Evolutionary conservation across 2,113 vertebrate species (phyloP), one percentile per base, ranked within the genome.

Genomic region (Stegastes partitus): DNA sequence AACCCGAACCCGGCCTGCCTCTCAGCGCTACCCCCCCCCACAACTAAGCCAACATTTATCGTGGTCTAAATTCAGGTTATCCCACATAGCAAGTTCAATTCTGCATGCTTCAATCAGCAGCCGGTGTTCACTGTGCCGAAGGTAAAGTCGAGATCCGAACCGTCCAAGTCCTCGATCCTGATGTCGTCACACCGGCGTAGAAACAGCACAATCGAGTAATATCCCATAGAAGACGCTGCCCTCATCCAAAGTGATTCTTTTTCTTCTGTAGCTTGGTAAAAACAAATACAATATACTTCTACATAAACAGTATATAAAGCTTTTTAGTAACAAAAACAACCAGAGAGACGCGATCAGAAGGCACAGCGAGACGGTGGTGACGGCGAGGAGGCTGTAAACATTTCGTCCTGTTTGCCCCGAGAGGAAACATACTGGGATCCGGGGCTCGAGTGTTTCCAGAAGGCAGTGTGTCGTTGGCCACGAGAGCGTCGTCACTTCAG

Each of bases 361-460:
- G 94, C 94, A 95, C 94, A 80, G 88, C 64, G 68, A 90, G 79
- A 86, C 81, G 74, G 89, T 83, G 91, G 85, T 83, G 86, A 83
- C 80, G 77, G 72, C 5, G 39, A 79, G 65, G 77, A 83, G 83
- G 68, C 74, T 86, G 92, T 94, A 93, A 94, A 93, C 94, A 89
- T 73, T 47, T 73, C 4, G 74, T 51, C 42, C 61, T 63, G 68
- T 84, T 75, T 59, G 82, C 82, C 26, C 26, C 66, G 11, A 58
- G 34, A 23, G 73, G 57, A 61, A 61, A 15, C 34, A 51, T 26
- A 64, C 42, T 67, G 50, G 68, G 66, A 34, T 34, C 7, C 45
- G 49, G 77, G 25, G 50, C 64, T 70, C 3, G 56, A 86, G 76
- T 51, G 69, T 79, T 78, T 76, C 53, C 81, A 88, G 93, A 94